Evolutionary conservation across 2,797 vertebrate genomes (phyloP), one percentile per base, ranked within the genome.

Genomic region (Otolemur crassicaudatus): DNA sequence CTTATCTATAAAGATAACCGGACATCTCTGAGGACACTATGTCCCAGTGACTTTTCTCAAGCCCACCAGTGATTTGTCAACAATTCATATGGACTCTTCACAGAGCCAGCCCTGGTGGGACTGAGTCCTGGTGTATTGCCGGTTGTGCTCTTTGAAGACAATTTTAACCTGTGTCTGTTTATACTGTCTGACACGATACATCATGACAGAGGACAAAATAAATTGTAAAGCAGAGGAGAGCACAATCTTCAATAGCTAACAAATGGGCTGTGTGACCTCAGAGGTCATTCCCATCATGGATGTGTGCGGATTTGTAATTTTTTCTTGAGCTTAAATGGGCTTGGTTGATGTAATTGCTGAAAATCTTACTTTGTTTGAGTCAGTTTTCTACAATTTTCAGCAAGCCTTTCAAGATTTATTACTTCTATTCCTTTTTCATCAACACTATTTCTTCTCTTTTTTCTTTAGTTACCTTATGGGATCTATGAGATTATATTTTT

Each of bases 351-450:
- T 84, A 73, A 34, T 27, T 94, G 85, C n/a, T 82, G n/a, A 69
- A 94, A 96, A 75, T 10, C 43, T 65, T 65, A 80, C 56, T 94
- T 89, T 89, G 37, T 87, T 19, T 87, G 25, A 79, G 16, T 82
- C 31, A 58, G 22, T 56, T 93, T 89, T 91, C 25, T 69, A 92
- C 7, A 46, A 14, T 40, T 63, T 81, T 77, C 19, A 75, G 17
- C 75, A 65, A 86, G n/a, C 16, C 10, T 73, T 90, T 87, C 22
- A 88, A 53, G 34, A 53, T 72, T 89, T 67, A 25, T 87, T 53
- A 40, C 2, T 40, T 16, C 2, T 86, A 0, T 86, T 75, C 10
- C 8, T 11, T 8, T 73, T 79, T 34, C 34, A 89, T 13, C 40
- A 82, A 73, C 23, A 27, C 3, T 19, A 23, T 79, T 34, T 2